Percentiles rank a stretch among this genome's conserved stretches.
phyloP scores from a whole-genome alignment of 2,797 vertebrate species.

The Iguana delicatissima region DNA sequence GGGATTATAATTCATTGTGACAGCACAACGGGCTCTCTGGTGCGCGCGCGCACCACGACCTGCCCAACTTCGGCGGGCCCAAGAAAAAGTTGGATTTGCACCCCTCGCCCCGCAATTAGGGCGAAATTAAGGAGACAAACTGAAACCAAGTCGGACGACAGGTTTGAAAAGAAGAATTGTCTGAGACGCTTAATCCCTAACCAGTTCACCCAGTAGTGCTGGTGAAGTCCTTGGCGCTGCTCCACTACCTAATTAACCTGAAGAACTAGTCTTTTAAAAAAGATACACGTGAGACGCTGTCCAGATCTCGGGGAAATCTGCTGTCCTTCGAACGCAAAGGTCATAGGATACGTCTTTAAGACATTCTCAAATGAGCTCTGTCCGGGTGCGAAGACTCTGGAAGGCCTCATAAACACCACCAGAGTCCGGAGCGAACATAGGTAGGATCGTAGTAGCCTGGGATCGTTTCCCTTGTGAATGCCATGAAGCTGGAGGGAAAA shows the following conservation, averaged over 20 bases:
- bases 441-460: background rate
- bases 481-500: too few relatives aligned
- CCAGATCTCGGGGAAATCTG: background rate
- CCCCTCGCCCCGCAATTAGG: too few relatives aligned
- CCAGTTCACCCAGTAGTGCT: background rate
- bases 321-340: background rate
- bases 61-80: background rate
- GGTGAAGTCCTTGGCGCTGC: background rate
- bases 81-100: background rate
- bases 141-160: background rate
- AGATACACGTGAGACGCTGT: background rate
- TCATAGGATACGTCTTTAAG: too few relatives aligned
- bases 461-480: background rate
- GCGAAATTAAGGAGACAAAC: background rate
- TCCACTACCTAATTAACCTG: background rate
- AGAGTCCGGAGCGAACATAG: too few relatives aligned
- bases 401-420: background rate
- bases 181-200: background rate
- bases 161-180: background rate
- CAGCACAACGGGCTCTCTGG: fast-evolving
- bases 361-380: background rate
- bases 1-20: too few relatives aligned
- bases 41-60: background rate
- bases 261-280: background rate
- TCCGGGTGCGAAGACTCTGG: background rate